Base-by-base conservation (phyloP, 1,140 invertebrate genomes). In the Bombus picipes region DNA sequence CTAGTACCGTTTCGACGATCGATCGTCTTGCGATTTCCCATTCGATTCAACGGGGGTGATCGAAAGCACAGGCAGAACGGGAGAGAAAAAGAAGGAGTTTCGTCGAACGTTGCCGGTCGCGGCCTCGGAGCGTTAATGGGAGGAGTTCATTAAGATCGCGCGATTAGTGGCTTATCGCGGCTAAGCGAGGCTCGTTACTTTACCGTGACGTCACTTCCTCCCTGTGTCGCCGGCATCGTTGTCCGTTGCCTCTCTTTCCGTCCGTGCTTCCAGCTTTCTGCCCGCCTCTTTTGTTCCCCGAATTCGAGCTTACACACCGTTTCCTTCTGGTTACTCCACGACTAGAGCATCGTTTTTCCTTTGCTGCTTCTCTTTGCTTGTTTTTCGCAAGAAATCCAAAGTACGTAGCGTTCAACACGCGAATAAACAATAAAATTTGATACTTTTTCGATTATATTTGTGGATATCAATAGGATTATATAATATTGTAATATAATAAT, bases 61-160 rank as follows among this genome's bases (percentile, higher is more conserved):
- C 76, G 77, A 76, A 78, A 65, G 72, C 59, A 53, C 53, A 41
- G 34, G 70, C 65, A 74, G 82, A 75, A 75, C 39, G 18, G 25
- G 10, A 71, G 25, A n/a, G 28, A 77, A 88, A 78, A 85, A 78
- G 79, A 83, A 81, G 85, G 78, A 80, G 83, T 90, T 90, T 88
- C 81, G 89, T 90, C 87, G 89, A 90, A 88, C 83, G 82, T 87
- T 76, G 88, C 82, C 72, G 86, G 83, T 90, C 89, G 91, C 87
- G 89, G 86, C 88, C 92, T 91, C 89, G 87, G 78, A 89, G 87
- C 92, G 91, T 91, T 93, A 92, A 93, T 92, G 91, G 91, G 88
- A 90, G 89, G 90, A 92, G 91, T 94, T 93, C 92, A 93, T 93
- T 93, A 93, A 93, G 93, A 93, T 93, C 86, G 86, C 81, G 86